These are phyloP conservation scores for Vanessa tameamea DNA, from an alignment of 1,140 invertebrate species.

Conservation along the genomic window DNA sequence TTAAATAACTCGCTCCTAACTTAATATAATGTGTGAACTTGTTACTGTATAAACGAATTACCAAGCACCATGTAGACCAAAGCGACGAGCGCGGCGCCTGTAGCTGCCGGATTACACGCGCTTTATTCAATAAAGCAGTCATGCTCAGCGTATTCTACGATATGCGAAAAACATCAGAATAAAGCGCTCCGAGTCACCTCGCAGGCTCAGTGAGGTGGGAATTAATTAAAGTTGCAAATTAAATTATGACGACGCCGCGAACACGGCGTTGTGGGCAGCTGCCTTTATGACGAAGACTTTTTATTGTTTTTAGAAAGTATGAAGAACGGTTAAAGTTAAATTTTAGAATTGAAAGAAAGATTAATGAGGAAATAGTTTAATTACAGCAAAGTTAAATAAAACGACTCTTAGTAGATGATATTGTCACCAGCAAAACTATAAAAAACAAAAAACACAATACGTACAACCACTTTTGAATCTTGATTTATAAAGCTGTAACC, in stretches of 20 bases:
- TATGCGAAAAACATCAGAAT: neutral
- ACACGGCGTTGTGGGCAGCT: neutral
- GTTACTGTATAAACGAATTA: slow-evolving; percentile 4
- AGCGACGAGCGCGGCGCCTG: neutral
- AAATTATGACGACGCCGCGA: slow-evolving; percentile 1
- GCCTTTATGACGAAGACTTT: neutral
- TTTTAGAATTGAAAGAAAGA: neutral
- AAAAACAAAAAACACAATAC: no score
- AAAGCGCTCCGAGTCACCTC: neutral
- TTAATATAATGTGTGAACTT: slow-evolving; percentile 2
- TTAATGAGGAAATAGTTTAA: neutral
- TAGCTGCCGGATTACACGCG: neutral
- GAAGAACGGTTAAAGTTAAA: neutral
- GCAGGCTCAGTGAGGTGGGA: neutral
- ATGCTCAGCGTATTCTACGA: neutral
- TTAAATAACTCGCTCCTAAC: neutral
- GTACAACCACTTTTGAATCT: no score
- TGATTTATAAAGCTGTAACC: no score
- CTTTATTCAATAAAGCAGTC: neutral
- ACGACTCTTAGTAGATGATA: no score
- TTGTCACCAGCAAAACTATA: no score
- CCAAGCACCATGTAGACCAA: neutral
- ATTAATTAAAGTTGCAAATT: slow-evolving; percentile 1
- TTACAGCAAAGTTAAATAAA: no score
- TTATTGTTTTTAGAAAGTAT: neutral